Evolutionary conservation across 2,797 vertebrate genomes (phyloP).

Genomic region (Crypturellus tataupa): DNA sequence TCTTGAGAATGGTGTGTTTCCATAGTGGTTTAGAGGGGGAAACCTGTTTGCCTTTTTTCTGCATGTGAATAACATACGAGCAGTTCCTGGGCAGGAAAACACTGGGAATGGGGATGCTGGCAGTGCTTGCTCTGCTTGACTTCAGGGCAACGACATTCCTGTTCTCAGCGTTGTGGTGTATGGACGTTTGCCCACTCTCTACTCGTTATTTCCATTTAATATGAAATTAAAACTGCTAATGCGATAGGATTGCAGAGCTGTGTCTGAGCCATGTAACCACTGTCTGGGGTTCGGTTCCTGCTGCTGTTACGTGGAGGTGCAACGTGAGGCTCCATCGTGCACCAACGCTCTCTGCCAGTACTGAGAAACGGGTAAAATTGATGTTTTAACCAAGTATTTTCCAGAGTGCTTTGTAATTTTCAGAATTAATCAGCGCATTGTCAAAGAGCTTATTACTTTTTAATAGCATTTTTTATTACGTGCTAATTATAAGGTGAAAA

Average conservation of each 20-base stretch:
- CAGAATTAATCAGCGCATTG: constrained; percentile 66
- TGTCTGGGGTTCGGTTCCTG: neutral
- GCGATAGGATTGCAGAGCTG: neutral
- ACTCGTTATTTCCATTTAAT: neutral
- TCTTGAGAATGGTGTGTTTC: neutral
- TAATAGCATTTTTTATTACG: constrained; percentile 73
- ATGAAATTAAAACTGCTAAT: neutral
- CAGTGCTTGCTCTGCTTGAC: neutral
- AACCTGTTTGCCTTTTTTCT: neutral
- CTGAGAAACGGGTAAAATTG: constrained; percentile 3
- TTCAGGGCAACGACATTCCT: neutral
- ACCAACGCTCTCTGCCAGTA: fast-evolving
- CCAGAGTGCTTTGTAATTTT: constrained; percentile 37
- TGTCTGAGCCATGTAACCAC: neutral
- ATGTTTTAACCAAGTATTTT: constrained; percentile 36
- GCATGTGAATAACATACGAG: neutral
- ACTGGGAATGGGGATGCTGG: neutral
- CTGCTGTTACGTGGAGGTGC: neutral
- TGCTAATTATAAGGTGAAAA: constrained; percentile 72
- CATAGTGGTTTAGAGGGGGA: neutral
- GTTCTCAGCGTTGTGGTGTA: neutral
- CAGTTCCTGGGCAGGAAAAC: neutral
- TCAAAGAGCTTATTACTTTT: constrained; percentile 70
- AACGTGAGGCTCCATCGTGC: neutral
- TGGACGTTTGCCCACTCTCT: neutral